phyloP scores from a whole-genome alignment of 2,888 invertebrate genomes.

The Acronicta aceris region DNA sequence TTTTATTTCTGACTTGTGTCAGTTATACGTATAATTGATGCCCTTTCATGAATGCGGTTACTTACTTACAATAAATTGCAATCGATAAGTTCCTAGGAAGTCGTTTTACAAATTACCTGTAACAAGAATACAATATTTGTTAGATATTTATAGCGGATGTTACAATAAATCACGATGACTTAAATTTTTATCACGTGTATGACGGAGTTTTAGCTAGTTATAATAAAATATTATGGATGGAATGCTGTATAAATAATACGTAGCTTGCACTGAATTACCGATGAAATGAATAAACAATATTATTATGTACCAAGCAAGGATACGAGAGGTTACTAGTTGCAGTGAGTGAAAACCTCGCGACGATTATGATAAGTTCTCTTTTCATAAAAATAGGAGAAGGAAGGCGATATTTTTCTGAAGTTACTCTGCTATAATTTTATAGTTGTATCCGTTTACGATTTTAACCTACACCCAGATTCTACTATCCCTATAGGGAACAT shows the following conservation, averaged over 20 bases:
- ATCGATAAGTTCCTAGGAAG: constrained; percentile 65
- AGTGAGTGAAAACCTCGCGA: too few relatives aligned
- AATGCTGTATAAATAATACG: too few relatives aligned
- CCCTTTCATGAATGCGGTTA: constrained; percentile 60
- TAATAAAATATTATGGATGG: too few relatives aligned
- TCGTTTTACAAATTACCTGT: constrained; percentile 76
- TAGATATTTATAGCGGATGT: constrained; percentile 43
- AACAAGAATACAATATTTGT: constrained; percentile 70
- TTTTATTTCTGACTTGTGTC: constrained; percentile 77
- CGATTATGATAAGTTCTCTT: too few relatives aligned
- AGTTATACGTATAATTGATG: constrained; percentile 61
- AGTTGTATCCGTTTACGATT: constrained; percentile 7
- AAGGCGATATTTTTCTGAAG: neutral
- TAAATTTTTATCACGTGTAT: too few relatives aligned
- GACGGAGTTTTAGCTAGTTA: too few relatives aligned
- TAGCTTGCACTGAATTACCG: too few relatives aligned
- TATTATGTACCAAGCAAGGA: too few relatives aligned
- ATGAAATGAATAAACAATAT: too few relatives aligned
- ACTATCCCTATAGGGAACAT: constrained; percentile 25
- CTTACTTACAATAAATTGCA: constrained; percentile 67
- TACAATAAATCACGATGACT: too few relatives aligned
- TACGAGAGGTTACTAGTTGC: too few relatives aligned
- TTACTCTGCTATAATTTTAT: constrained; percentile 12
- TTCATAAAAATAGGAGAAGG: neutral
- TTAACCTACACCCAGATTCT: constrained; percentile 28